phyloP scores from a whole-genome alignment of 2,888 invertebrate genomes.

The Coelinius sp. region DNA sequence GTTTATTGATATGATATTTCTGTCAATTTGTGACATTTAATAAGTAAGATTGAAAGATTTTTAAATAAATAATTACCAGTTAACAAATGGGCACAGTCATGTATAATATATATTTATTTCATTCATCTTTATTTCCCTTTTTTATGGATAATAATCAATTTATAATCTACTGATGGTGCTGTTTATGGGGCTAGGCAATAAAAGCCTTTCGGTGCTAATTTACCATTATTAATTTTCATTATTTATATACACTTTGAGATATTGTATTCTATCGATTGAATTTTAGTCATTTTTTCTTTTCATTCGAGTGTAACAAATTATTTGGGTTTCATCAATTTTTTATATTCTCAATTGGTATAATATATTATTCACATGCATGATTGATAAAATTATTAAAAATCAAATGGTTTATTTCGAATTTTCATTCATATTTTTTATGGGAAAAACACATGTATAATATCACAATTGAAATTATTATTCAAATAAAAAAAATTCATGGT shows the following conservation, averaged over 20 bases:
- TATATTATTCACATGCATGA: conserved; percentile 34
- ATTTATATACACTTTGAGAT: conserved; percentile 54
- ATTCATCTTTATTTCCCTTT: conserved; percentile 17
- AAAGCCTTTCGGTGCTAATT: conserved; percentile 32
- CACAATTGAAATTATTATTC: not conserved
- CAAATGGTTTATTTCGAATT: not conserved
- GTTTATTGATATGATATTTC: not conserved
- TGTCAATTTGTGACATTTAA: not conserved
- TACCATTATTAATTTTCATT: conserved; percentile 24
- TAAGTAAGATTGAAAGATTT: not conserved
- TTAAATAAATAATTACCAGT: not conserved
- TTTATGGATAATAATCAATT: conserved; percentile 31
- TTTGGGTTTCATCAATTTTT: conserved; percentile 9
- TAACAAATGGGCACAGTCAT: conserved; percentile 45
- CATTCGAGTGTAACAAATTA: conserved; percentile 32
- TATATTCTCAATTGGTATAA: conserved; percentile 10
- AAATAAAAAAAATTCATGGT: not conserved
- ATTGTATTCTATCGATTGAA: conserved; percentile 10
- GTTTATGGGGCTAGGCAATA: conserved; percentile 30
- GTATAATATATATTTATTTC: conserved; percentile 42
- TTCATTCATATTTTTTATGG: not conserved
- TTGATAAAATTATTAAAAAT: not conserved
- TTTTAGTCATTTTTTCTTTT: conserved; percentile 7
- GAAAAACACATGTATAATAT: not conserved
- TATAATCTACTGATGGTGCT: conserved; percentile 36